phyloP scores from a whole-genome alignment of 2,113 vertebrate genomes.

The Aix galericulata region DNA sequence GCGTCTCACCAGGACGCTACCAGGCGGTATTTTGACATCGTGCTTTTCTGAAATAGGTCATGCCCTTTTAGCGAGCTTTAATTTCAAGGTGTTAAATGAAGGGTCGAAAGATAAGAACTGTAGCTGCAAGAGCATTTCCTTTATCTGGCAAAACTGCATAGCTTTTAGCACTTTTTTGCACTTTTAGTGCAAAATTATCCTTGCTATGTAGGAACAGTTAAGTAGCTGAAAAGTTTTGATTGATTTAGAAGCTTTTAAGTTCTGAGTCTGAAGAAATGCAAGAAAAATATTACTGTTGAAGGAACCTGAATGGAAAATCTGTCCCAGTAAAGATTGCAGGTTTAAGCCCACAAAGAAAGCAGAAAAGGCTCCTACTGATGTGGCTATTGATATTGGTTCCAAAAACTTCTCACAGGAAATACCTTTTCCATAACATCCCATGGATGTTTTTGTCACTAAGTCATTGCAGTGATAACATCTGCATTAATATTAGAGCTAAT shows the following conservation, averaged over 20 bases:
- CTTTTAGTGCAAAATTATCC: not conserved
- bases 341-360: not conserved
- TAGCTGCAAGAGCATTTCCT: no score
- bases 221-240: not conserved
- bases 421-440: not conserved
- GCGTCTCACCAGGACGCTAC: fast-evolving
- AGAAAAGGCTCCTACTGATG: not conserved
- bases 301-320: not conserved
- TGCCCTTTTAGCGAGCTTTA: not conserved
- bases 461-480: not conserved
- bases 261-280: not conserved
- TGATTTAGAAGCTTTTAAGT: not conserved
- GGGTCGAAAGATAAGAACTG: not conserved
- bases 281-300: not conserved
- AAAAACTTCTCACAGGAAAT: not conserved
- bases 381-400: not conserved
- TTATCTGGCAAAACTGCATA: not conserved
- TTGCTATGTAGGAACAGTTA: not conserved
- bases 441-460: not conserved
- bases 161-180: not conserved
- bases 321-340: not conserved
- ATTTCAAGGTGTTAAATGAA: fast-evolving
- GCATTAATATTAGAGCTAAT: not conserved
- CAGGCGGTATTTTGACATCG: fast-evolving
- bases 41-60: fast-evolving